Evolutionary conservation across 2,113 vertebrate species (phyloP), one percentile per base, ranked within the genome.

Genomic region (Gulo gulo): DNA sequence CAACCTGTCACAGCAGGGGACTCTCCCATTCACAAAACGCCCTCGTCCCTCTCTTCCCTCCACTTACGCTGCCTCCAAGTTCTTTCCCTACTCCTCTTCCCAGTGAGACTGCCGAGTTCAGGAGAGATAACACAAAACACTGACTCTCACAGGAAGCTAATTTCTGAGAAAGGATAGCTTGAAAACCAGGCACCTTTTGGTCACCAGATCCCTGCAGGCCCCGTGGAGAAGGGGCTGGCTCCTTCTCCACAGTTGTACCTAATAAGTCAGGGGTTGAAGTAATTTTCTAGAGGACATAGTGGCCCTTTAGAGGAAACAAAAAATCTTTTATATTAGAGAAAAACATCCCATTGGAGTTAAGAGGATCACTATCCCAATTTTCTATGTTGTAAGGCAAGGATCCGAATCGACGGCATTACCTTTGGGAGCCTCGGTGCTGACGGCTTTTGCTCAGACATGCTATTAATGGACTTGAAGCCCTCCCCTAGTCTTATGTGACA

Each of bases 211-310:
- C 69, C 55, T n/a, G 47, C 4, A 18, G 42, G 20, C 12, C n/a
- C 63, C 83, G 1, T 2, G 47, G 21, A 34, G 29, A 9, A 59
- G 10, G 23, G 23, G 13, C 87, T 91, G 29, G 5, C 18, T 23
- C 47, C 16, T 20, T 26, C n/a, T 78, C 15, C 29, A 36, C 11
- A 65, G 12, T 15, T 45, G 7, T 9, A 65, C 31, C 71, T 16
- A 16, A 16, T 57, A 95, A 94, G 9, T 20, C n/a, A 85, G n/a
- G 39, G 39, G 31, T 15, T 42, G 23, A 90, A 73, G 24, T 21
- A 78, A 95, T 79, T 92, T 95, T 95, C 74, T 91, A 13, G 85
- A 87, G 94, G 79, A 96, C 20, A 14, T 71, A 55, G 34, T 84
- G 92, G 42, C 14, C 12, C 39, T 95, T 87, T 55, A 31, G 23